Conservation (phyloP, 92 coral and sea anemone genomes). For the Palythoa grandiflora region DNA sequence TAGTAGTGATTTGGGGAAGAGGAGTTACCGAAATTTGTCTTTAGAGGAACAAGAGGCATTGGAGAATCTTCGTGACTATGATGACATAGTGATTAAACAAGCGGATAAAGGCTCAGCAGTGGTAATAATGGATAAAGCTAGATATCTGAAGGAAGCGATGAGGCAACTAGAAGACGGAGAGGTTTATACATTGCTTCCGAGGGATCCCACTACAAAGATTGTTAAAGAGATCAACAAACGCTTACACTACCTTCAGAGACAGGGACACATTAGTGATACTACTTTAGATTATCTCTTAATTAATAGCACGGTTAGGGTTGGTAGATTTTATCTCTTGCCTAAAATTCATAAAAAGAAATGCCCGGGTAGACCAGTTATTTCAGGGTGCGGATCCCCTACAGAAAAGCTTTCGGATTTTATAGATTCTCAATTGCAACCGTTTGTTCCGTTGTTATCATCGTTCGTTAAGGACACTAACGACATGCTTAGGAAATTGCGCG, state of each 20-base stretch:
- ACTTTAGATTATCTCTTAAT: slow-evolving; percentile 46
- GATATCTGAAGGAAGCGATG: background rate
- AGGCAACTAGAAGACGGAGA: no score
- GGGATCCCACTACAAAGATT: slow-evolving; percentile 33
- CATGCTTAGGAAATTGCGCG: background rate
- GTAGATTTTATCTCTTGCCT: slow-evolving; percentile 63
- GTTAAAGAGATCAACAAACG: slow-evolving; percentile 22
- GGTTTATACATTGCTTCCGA: no score
- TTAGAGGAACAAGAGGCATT: slow-evolving; percentile 47
- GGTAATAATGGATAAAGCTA: slow-evolving; percentile 39
- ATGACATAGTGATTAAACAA: slow-evolving; percentile 55
- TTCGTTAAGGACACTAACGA: background rate
- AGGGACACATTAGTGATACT: slow-evolving; percentile 14
- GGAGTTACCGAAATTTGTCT: slow-evolving; percentile 40
- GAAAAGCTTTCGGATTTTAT: slow-evolving; percentile 40
- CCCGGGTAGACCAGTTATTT: slow-evolving; percentile 67
- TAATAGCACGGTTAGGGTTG: slow-evolving; percentile 19
- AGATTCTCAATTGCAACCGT: background rate
- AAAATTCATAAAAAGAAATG: slow-evolving; percentile 53
- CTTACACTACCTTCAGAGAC: background rate
- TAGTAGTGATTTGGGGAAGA: background rate
- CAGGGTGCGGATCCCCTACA: slow-evolving; percentile 42
- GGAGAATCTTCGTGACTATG: slow-evolving; percentile 21
- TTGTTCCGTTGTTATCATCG: background rate
- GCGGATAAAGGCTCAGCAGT: slow-evolving; percentile 61